Base-by-base conservation (phyloP, 37 sponge, comb jelly and placozoan genomes). In the Theonella swinhoei region DNA sequence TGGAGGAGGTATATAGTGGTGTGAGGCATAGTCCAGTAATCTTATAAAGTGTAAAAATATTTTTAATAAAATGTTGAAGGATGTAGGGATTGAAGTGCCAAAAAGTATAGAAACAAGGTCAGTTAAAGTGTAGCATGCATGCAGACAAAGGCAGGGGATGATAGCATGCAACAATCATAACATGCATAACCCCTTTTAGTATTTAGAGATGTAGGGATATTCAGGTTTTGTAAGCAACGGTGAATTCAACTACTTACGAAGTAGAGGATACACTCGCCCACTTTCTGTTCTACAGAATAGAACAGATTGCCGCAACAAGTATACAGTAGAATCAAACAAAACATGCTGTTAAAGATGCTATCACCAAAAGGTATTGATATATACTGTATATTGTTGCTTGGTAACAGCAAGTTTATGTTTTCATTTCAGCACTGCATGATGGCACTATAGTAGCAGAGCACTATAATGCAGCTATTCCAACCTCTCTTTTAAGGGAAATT, bases 171-270 rank as follows among this genome's bases (percentile, higher is more conserved):
- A n/a, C n/a, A n/a, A n/a, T n/a, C n/a, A n/a, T n/a, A n/a, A n/a
- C n/a, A n/a, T n/a, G n/a, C n/a, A n/a, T n/a, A n/a, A n/a, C n/a
- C n/a, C n/a, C n/a, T n/a, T n/a, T n/a, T n/a, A n/a, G n/a, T n/a
- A n/a, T n/a, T n/a, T n/a, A n/a, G n/a, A n/a, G n/a, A n/a, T n/a
- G n/a, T n/a, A n/a, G n/a, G n/a, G n/a, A n/a, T n/a, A n/a, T n/a
- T n/a, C n/a, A 82, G 83, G 83, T 2, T 68, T 81, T 19, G 70
- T 81, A 23, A 81, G 68, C 8, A 5, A 63, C 26, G 64, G 64
- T 7, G 64, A 63, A 28, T 63, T 63, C 9, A 63, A 63, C 64
- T 63, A 67, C 70, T 3, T 81, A 33, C 72, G 72, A 4, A 66
- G 30, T 19, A 68, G 41, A 2, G 82, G 82, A 20, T 63, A 71